Conservation (phyloP, 2,888 invertebrate species). For the Sesia apiformis region DNA sequence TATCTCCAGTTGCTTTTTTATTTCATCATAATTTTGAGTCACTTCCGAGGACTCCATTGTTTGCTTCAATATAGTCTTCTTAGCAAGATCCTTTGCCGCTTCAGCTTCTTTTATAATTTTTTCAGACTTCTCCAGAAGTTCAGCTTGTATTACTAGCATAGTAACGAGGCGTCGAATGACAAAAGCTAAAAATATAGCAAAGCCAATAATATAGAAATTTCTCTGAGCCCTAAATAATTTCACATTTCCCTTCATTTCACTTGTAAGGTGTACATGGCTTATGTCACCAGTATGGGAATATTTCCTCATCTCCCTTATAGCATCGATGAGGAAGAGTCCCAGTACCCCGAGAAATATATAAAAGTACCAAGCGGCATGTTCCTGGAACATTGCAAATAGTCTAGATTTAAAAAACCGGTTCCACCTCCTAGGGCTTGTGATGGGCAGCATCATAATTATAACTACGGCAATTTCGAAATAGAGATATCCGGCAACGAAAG, state of each 20-base stretch:
- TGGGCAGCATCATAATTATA: conserved; percentile 77
- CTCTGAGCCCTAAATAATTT: conserved; percentile 85
- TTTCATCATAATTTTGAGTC: conserved; percentile 16
- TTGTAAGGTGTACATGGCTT: conserved; percentile 62
- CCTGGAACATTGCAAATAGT: conserved; percentile 76
- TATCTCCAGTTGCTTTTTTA: conserved; percentile 27
- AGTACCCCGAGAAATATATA: conserved; percentile 75
- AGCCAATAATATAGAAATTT: conserved; percentile 87
- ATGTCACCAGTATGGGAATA: conserved; percentile 71
- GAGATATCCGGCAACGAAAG: conserved; percentile 81
- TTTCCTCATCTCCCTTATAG: conserved; percentile 81
- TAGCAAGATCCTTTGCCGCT: conserved; percentile 69
- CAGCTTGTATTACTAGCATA: conserved; percentile 78
- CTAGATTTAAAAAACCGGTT: conserved; percentile 83
- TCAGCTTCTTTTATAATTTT: conserved; percentile 81
- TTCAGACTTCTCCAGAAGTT: conserved; percentile 75
- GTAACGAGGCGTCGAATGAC: conserved; percentile 78
- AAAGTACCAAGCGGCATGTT: conserved; percentile 80
- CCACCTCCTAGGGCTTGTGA: conserved; percentile 85
- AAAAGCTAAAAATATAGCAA: conserved; percentile 81
- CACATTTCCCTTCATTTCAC: conserved; percentile 80
- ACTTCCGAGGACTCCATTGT: conserved; percentile 25
- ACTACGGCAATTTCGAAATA: conserved; percentile 81
- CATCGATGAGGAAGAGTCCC: conserved; percentile 79
- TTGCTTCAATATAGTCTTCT: conserved; percentile 33